These are phyloP conservation scores for Phylloscopus trochilus DNA, from an alignment of 2,113 vertebrate genomes.

Conservation along the genomic window DNA sequence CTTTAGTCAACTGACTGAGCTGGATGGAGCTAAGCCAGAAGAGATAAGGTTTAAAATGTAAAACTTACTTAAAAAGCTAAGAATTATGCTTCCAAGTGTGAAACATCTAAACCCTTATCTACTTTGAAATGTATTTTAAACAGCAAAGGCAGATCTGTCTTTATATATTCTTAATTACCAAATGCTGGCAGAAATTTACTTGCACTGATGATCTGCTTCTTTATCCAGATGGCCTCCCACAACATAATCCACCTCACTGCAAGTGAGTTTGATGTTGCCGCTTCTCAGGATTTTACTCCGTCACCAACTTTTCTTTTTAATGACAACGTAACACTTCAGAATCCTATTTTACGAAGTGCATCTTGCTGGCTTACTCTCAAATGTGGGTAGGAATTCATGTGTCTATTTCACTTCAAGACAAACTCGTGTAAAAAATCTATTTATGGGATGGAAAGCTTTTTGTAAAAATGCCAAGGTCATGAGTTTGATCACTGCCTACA, in stretches of 20 bases:
- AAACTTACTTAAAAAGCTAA: not conserved
- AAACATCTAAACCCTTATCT: not conserved
- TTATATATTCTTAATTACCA: not conserved
- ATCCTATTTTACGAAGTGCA: fast-evolving
- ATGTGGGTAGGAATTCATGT: not conserved
- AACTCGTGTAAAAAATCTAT: not conserved
- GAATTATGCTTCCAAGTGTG: not conserved
- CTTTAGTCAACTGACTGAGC: not conserved
- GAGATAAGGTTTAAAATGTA: not conserved
- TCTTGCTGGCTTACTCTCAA: not conserved
- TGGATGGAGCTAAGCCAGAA: not conserved
- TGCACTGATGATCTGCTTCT: not conserved
- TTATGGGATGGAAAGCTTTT: not conserved
- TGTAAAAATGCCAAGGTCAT: not conserved
- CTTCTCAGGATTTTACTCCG: not conserved
- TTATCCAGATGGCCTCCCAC: not conserved
- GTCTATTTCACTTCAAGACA: not conserved
- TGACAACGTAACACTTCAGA: not conserved
- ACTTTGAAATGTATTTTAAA: not conserved
- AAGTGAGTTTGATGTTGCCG: not conserved
- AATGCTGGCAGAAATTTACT: not conserved
- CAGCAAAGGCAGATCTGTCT: not conserved
- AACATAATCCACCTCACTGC: not conserved
- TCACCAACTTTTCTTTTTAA: not conserved
- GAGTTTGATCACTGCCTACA: not conserved